Percentiles rank a stretch among this genome's conserved stretches.
phyloP scores from a whole-genome alignment of 2,888 invertebrate species.

The Doris montereyensis region DNA sequence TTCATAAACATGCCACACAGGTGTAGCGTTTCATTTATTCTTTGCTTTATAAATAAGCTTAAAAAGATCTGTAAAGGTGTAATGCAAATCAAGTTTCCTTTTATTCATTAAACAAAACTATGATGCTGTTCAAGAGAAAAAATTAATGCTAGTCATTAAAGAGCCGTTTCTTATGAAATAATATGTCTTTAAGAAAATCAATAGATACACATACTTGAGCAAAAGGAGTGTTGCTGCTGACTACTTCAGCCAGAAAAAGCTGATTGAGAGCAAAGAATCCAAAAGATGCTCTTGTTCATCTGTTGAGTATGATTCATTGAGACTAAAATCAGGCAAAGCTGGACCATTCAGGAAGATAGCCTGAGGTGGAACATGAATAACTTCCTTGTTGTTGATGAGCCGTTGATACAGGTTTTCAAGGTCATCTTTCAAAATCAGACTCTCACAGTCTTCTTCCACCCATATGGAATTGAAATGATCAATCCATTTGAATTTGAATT shows the following conservation, averaged over 20 bases:
- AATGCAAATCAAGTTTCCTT: background rate
- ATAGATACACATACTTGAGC: slow-evolving; percentile 60
- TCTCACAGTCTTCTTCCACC: slow-evolving; percentile 77
- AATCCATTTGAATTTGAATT: slow-evolving; percentile 75
- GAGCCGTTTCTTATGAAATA: background rate
- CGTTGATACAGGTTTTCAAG: slow-evolving; percentile 76
- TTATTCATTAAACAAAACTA: too few species aligned
- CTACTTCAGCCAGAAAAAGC: slow-evolving; percentile 76
- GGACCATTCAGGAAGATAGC: slow-evolving; percentile 70
- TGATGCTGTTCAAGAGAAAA: too few species aligned
- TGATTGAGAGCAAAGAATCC: slow-evolving; percentile 75
- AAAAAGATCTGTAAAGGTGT: background rate
- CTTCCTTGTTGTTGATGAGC: slow-evolving; percentile 75
- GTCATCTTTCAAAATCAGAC: slow-evolving; percentile 76
- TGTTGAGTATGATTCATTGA: slow-evolving; percentile 71
- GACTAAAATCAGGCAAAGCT: slow-evolving; percentile 76
- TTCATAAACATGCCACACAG: too few species aligned
- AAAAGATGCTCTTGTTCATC: slow-evolving; percentile 77
- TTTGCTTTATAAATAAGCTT: background rate
- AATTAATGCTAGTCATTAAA: background rate
- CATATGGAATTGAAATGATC: slow-evolving; percentile 78
- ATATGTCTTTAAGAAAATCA: background rate
- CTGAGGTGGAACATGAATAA: slow-evolving; percentile 62
- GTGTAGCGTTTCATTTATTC: background rate
- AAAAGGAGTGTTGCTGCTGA: slow-evolving; percentile 78